phyloP scores from a whole-genome alignment of 35 echinoderm and acorn worm genomes.

The Chiridota heheva region DNA sequence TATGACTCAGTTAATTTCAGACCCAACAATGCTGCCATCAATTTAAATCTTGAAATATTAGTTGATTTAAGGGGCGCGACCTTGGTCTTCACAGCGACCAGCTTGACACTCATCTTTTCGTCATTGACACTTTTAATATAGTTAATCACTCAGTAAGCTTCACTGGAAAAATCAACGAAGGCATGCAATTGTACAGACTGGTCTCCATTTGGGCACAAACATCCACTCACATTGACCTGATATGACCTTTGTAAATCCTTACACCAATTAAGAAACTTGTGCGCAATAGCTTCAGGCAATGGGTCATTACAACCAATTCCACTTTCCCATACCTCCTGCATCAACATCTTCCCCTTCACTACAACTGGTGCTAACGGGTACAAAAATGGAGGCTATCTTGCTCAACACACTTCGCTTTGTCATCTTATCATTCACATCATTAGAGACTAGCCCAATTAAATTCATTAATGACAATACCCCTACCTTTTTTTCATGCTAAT shows the following conservation, averaged over 20 bases:
- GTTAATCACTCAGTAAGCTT: not conserved
- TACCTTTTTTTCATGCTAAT: no score
- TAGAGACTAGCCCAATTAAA: no score
- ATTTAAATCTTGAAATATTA: conserved; percentile 8
- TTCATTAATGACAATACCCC: no score
- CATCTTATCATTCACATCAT: not conserved
- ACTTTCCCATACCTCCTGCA: conserved; percentile 50
- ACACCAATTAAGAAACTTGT: conserved; percentile 13
- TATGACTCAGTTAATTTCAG: not conserved
- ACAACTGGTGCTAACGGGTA: conserved; percentile 34
- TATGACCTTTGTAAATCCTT: not conserved
- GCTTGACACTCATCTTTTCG: not conserved
- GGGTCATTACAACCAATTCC: conserved; percentile 34
- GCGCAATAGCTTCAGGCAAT: not conserved
- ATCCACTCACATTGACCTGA: not conserved
- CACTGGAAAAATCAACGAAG: conserved; percentile 24
- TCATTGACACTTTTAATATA: conserved; percentile 11
- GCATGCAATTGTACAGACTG: not conserved
- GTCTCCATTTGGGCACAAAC: not conserved
- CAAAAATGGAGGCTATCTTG: conserved; percentile 26
- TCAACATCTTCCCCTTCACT: conserved; percentile 29
- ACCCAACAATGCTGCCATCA: conserved; percentile 27
- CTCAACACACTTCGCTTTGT: conserved; percentile 40
- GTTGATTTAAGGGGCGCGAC: conserved; percentile 13
- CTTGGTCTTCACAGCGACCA: conserved; percentile 26